These are phyloP conservation scores for Fragariocoptes setiger DNA, from an alignment of 1,140 invertebrate species.

Conservation along the genomic window DNA sequence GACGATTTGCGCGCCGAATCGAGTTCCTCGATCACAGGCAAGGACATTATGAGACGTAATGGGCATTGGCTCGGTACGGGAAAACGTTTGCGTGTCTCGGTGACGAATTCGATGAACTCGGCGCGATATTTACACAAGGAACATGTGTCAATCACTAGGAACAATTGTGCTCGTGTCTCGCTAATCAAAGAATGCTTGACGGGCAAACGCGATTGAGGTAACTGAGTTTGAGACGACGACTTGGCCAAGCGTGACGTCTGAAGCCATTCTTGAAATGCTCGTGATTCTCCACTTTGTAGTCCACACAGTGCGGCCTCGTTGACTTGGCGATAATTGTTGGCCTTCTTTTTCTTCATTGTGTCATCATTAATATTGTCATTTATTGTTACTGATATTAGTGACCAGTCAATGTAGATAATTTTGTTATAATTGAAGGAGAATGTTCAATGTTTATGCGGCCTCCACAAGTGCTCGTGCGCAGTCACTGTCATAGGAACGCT, in stretches of 20 bases:
- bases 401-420: no score
- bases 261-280: neutral
- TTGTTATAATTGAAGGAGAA: no score
- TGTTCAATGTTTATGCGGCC: no score
- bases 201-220: neutral
- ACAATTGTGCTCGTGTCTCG: neutral
- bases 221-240: neutral
- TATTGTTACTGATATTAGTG: no score
- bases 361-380: no score
- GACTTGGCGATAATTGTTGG: no score
- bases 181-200: neutral
- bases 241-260: neutral
- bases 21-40: neutral
- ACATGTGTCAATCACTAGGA: conserved; percentile 2
- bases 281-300: no score
- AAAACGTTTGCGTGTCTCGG: neutral
- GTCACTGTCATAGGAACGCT: no score
- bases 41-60: neutral
- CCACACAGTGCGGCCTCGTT: no score
- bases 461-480: no score
- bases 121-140: conserved; percentile 1
- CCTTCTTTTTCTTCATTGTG: no score
- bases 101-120: neutral
- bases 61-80: neutral
- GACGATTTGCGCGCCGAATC: neutral